A percentile compares a stretch with the other conserved stretches of the same genome.
Conservation (phyloP, 2,888 invertebrate genomes). For the Ophioninae sp. region DNA sequence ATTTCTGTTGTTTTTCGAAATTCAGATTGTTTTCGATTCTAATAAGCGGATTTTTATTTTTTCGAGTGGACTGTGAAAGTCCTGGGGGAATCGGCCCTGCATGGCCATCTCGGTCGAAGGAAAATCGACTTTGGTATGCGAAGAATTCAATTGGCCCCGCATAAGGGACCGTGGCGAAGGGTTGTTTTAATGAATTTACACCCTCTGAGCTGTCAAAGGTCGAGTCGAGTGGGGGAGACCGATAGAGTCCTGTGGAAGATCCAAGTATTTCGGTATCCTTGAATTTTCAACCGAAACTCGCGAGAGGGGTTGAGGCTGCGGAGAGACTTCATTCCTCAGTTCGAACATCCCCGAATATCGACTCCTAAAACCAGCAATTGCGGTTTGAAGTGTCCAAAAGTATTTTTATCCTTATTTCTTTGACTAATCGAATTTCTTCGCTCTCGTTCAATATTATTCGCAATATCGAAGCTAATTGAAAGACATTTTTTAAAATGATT, state of each 20-base stretch:
- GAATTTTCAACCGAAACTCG: constrained; percentile 26
- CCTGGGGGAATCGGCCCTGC: constrained; percentile 33
- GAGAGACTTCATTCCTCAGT: constrained; percentile 47
- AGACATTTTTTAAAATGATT: too few species aligned
- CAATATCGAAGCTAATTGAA: too few species aligned
- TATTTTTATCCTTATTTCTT: constrained; percentile 4
- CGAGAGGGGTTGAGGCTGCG: not conserved
- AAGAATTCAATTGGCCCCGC: constrained; percentile 75
- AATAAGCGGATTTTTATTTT: not conserved
- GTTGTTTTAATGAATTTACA: constrained; percentile 79
- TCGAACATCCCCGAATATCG: constrained; percentile 36
- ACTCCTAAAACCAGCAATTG: constrained; percentile 23
- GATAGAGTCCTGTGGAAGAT: constrained; percentile 22
- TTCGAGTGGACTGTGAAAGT: not conserved
- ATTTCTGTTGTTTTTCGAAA: not conserved
- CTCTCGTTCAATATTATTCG: too few species aligned
- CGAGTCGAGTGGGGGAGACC: constrained; percentile 2
- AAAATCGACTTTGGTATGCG: constrained; percentile 67
- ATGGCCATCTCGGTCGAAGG: constrained; percentile 11
- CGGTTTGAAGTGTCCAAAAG: constrained; percentile 7
- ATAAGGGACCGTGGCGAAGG: constrained; percentile 74
- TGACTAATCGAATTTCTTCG: not conserved
- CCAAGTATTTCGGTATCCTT: constrained; percentile 30
- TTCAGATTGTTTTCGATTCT: not conserved
- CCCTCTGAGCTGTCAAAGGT: constrained; percentile 49